These are phyloP conservation scores for Ceratosolen fusciceps DNA, from an alignment of 1,140 invertebrate genomes.

Conservation along the genomic window DNA sequence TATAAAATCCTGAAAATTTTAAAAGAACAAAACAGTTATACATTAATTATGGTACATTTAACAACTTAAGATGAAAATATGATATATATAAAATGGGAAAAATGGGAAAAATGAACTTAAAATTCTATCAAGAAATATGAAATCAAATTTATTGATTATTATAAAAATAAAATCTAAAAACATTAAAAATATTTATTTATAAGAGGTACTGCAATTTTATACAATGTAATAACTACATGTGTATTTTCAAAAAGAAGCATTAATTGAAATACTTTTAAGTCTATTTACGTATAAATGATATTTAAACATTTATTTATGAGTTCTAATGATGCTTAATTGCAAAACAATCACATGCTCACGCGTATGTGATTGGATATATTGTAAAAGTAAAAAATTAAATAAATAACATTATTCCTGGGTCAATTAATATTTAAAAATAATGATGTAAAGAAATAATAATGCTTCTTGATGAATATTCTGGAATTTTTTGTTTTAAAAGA, in stretches of 20 bases:
- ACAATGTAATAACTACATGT: constrained; percentile 14
- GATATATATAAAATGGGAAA: no score
- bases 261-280: constrained; percentile 33
- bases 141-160: neutral
- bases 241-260: constrained; percentile 31
- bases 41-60: no score
- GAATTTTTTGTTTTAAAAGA: constrained; percentile 5
- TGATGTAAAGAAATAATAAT: neutral
- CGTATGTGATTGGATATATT: no score
- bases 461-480: constrained; percentile 12
- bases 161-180: constrained; percentile 1
- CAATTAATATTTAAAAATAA: no score
- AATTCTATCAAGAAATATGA: no score
- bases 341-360: no score
- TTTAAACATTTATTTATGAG: neutral
- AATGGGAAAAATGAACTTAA: no score
- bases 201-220: constrained; percentile 28
- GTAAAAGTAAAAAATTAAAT: no score
- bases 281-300: constrained; percentile 37
- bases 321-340: neutral
- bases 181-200: constrained; percentile 25
- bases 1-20: no score
- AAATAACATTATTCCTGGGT: no score
- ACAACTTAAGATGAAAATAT: no score
- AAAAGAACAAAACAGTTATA: no score